These are phyloP conservation scores for Plecotus auritus DNA, from an alignment of 2,113 vertebrate genomes.

Conservation along the genomic window DNA sequence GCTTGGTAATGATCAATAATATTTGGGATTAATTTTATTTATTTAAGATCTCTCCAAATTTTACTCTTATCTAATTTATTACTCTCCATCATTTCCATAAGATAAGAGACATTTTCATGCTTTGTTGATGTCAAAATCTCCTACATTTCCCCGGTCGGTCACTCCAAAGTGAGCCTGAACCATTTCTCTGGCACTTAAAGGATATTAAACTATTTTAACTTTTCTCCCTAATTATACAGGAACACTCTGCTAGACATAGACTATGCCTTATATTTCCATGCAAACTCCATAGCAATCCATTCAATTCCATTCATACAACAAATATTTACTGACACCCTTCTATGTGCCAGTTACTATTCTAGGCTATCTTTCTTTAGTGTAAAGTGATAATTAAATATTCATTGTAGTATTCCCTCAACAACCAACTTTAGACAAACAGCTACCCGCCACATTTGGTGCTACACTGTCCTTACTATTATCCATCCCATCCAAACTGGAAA, in stretches of 20 bases:
- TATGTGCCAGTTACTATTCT: neutral
- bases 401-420: neutral
- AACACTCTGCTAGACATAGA: neutral
- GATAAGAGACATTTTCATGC: neutral
- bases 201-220: neutral
- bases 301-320: neutral
- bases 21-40: constrained; percentile 3
- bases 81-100: neutral
- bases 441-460: neutral
- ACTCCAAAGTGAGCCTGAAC: constrained; percentile 14
- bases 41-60: constrained; percentile 22
- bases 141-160: neutral
- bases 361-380: neutral
- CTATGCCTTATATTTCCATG: neutral
- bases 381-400: constrained; percentile 15
- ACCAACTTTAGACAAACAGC: neutral
- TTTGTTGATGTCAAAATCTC: constrained; percentile 27
- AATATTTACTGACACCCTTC: neutral
- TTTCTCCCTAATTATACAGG: neutral
- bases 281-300: constrained; percentile 19
- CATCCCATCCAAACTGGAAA: neutral
- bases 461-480: neutral
- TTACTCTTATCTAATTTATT: constrained; percentile 19
- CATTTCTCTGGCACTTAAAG: neutral
- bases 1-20: neutral